phyloP scores from a whole-genome alignment of 2,113 vertebrate genomes.

The Salminus brasiliensis region DNA sequence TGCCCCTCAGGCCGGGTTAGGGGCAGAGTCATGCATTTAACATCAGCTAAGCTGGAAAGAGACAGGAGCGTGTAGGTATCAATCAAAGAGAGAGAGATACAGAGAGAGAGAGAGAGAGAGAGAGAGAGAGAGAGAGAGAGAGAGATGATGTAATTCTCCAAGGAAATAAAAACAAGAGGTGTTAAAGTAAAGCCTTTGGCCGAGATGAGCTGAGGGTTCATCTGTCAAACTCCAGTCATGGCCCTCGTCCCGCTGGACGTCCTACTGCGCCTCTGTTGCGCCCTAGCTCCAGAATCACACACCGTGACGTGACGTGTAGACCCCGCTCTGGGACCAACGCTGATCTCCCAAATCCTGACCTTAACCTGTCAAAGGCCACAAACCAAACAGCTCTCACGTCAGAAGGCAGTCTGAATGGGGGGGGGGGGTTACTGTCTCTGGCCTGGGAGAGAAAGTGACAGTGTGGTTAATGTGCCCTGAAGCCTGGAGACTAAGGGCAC shows the following conservation, averaged over 20 bases:
- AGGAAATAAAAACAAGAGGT: neutral
- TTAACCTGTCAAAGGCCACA: neutral
- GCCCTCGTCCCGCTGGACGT: neutral
- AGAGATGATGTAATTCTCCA: neutral
- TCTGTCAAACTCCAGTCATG: conserved; percentile 18
- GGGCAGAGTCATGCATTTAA: conserved; percentile 44
- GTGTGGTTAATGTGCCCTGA: neutral
- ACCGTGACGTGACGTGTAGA: neutral
- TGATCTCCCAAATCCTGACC: neutral
- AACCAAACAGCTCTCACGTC: neutral
- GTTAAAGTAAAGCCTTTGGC: conserved; percentile 12
- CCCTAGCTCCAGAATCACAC: neutral
- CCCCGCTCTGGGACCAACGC: neutral
- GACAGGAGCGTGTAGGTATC: conserved; percentile 14
- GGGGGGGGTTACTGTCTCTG: neutral
- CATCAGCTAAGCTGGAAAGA: conserved; percentile 30
- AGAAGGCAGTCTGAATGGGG: neutral
- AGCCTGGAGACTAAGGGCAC: conserved; percentile 10
- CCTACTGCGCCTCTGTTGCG: neutral
- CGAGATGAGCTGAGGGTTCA: conserved; percentile 7
- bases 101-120: neutral
- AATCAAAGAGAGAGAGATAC: conserved; percentile 28
- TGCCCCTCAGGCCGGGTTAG: conserved; percentile 40
- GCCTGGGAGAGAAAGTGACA: neutral
- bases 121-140: neutral